Conservation (phyloP, 2,113 vertebrate species). For the Gallinago jamesoni region DNA sequence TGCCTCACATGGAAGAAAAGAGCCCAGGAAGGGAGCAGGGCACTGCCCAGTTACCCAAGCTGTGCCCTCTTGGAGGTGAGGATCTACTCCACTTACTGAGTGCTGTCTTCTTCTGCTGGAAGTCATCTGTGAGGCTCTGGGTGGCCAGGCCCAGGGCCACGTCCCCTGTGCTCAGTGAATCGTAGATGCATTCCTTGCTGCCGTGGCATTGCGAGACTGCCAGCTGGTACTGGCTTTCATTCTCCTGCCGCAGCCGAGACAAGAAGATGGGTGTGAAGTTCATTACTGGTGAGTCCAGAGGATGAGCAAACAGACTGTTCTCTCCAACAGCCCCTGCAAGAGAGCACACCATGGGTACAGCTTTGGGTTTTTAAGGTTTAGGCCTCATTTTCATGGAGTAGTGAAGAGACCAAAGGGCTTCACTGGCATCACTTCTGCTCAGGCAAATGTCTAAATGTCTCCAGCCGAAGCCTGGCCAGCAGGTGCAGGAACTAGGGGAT, state of each 20-base stretch:
- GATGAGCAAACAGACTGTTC: constrained; percentile 10
- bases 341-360: neutral
- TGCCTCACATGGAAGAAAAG: neutral
- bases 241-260: constrained; percentile 42
- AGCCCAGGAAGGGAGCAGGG: neutral
- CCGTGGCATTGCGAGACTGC: neutral
- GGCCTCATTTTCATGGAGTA: neutral
- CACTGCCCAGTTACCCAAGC: neutral
- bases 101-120: constrained; percentile 22
- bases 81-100: constrained; percentile 40
- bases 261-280: constrained; percentile 61
- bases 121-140: neutral
- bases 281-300: neutral
- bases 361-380: neutral
- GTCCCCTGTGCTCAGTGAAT: constrained; percentile 21
- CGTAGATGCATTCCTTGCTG: constrained; percentile 44
- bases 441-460: neutral
- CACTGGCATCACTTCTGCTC: neutral
- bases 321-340: constrained; percentile 44
- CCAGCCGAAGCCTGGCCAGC: neutral
- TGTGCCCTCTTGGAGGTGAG: neutral
- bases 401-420: neutral
- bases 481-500: neutral
- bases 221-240: constrained; percentile 33
- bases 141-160: constrained; percentile 40